Evolutionary conservation across 2,113 vertebrate genomes (phyloP).

Genomic region (Sinocyclocheilus grahami): DNA sequence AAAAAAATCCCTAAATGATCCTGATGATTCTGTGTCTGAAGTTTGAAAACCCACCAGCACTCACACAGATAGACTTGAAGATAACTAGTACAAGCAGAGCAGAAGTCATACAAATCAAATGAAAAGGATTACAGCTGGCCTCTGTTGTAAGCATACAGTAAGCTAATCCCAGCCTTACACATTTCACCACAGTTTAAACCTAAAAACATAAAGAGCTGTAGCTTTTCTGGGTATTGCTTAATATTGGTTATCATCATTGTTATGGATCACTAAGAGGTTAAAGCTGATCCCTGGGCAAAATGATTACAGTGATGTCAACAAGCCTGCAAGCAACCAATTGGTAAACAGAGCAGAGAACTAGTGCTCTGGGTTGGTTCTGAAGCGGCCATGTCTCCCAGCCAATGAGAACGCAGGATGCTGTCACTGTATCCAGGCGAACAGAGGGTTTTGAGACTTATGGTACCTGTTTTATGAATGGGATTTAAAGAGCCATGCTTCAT

Average conservation of each 20-base stretch:
- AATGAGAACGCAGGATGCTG: slow-evolving; percentile 49
- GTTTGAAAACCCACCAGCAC: background rate
- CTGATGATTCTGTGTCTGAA: background rate
- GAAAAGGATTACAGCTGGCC: background rate
- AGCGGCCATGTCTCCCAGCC: slow-evolving; percentile 42
- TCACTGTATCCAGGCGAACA: slow-evolving; percentile 66
- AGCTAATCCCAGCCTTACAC: background rate
- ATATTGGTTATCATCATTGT: slow-evolving; percentile 3
- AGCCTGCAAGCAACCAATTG: slow-evolving; percentile 54
- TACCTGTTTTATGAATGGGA: slow-evolving; percentile 61
- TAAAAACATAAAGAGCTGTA: background rate
- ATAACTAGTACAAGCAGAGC: slow-evolving; percentile 30
- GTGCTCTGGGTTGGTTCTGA: slow-evolving; percentile 60
- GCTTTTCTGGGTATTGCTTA: background rate
- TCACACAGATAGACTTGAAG: slow-evolving; percentile 4
- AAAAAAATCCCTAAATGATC: background rate
- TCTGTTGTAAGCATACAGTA: background rate
- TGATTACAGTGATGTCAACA: slow-evolving; percentile 50
- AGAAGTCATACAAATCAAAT: slow-evolving; percentile 22
- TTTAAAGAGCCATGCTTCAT: slow-evolving; percentile 53
- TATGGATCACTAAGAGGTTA: slow-evolving; percentile 47
- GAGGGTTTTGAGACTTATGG: slow-evolving; percentile 50
- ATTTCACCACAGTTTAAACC: background rate
- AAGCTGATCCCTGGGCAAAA: slow-evolving; percentile 46
- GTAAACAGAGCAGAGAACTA: too few species aligned